Conservation (phyloP, 2,797 vertebrate genomes). For the Oreochromis mossambicus region DNA sequence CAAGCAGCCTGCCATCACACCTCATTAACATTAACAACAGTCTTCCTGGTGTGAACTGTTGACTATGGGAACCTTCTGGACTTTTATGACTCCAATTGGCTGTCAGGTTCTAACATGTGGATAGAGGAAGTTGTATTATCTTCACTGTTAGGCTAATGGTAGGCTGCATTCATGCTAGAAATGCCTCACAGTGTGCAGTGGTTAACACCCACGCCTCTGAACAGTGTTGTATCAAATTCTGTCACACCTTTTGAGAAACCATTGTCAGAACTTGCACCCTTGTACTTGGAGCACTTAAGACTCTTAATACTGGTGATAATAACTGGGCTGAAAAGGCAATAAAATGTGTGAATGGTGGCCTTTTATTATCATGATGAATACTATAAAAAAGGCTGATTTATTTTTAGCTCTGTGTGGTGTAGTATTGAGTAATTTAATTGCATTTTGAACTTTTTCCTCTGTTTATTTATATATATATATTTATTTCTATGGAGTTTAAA, state of each 20-base stretch:
- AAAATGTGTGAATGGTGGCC: neutral
- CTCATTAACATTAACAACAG: conserved; percentile 66
- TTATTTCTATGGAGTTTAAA: neutral
- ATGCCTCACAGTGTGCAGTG: conserved; percentile 23
- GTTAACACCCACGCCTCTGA: conserved; percentile 29
- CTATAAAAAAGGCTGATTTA: neutral
- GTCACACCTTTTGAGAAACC: neutral
- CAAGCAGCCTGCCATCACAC: conserved; percentile 56
- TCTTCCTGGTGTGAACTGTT: conserved; percentile 55
- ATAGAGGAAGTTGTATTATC: conserved; percentile 68
- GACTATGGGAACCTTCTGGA: conserved; percentile 57
- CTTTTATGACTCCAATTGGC: conserved; percentile 63
- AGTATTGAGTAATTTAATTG: neutral
- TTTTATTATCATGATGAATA: neutral
- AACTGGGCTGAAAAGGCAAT: neutral
- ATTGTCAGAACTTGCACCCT: neutral
- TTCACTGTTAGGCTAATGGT: conserved; percentile 55
- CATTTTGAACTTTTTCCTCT: neutral
- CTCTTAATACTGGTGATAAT: neutral
- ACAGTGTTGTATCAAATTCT: neutral
- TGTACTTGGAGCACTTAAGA: neutral
- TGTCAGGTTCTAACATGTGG: conserved; percentile 62
- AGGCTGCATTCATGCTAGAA: conserved; percentile 40
- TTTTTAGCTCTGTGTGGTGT: neutral
- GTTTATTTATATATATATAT: neutral